A percentile compares a stretch with the other conserved stretches of the same genome.
Conservation (phyloP, 2,888 invertebrate genomes). For the Caenorhabditis japonica region DNA sequence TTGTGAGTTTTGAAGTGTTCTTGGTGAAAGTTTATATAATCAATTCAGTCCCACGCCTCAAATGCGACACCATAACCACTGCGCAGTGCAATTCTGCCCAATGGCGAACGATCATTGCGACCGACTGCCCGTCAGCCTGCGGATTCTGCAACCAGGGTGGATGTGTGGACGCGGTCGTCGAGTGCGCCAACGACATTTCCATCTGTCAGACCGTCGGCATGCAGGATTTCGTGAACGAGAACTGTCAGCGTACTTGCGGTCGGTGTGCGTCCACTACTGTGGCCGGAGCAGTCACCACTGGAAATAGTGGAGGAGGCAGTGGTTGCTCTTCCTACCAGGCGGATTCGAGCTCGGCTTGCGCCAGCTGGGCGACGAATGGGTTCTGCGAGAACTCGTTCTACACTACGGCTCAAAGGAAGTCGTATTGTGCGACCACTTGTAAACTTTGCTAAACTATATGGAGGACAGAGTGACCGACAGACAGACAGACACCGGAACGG, state of each 20-base stretch:
- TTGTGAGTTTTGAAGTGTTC: too few relatives aligned
- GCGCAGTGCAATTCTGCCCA: slow-evolving; percentile 31
- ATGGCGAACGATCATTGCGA: slow-evolving; percentile 45
- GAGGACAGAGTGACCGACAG: not conserved
- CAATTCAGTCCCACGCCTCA: slow-evolving; percentile 18
- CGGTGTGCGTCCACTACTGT: too few relatives aligned
- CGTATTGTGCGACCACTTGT: slow-evolving; percentile 10
- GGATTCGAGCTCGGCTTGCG: too few relatives aligned
- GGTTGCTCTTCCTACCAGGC: too few relatives aligned
- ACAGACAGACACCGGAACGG: not conserved
- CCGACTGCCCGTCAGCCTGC: slow-evolving; percentile 40
- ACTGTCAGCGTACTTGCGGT: slow-evolving; percentile 12
- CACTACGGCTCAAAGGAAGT: too few relatives aligned
- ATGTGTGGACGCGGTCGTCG: slow-evolving; percentile 18
- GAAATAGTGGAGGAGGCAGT: too few relatives aligned
- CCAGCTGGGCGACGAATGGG: too few relatives aligned
- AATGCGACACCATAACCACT: slow-evolving; percentile 29
- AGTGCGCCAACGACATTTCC: slow-evolving; percentile 17
- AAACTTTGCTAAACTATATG: not conserved
- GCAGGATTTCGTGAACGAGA: slow-evolving; percentile 34
- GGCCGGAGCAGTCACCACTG: too few relatives aligned
- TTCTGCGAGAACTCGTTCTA: too few relatives aligned
- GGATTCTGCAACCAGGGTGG: slow-evolving; percentile 40
- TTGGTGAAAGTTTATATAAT: too few relatives aligned
- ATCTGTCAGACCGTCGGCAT: slow-evolving; percentile 16